phyloP scores from a whole-genome alignment of 2,888 invertebrate species.

The Pedicia rivosa region DNA sequence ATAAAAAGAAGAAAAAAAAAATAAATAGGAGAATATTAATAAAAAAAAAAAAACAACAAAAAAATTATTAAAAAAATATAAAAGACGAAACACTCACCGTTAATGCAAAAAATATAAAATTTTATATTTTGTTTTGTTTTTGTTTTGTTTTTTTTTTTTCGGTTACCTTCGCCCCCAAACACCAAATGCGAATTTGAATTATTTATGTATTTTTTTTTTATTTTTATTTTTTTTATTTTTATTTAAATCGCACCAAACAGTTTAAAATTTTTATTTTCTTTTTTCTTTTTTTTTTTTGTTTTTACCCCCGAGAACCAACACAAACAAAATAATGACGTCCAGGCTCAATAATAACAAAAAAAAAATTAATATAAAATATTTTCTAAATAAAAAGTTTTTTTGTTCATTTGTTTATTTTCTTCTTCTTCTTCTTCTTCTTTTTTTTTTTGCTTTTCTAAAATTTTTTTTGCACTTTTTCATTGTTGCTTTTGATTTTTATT shows the following conservation, averaged over 20 bases:
- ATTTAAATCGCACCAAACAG: too few species aligned
- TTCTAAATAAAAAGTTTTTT: too few species aligned
- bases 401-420: too few species aligned
- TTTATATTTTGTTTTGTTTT: background rate
- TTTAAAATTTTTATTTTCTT: constrained; percentile 2
- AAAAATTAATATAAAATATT: constrained; percentile 1
- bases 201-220: constrained; percentile 1
- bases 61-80: constrained; percentile 5
- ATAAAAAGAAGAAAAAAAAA: too few species aligned
- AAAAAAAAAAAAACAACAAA: background rate
- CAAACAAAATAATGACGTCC: constrained; percentile 5
- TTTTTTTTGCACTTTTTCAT: too few species aligned
- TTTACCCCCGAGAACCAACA: constrained; percentile 7
- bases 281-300: background rate
- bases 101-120: constrained; percentile 3
- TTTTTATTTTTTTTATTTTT: too few species aligned
- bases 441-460: too few species aligned
- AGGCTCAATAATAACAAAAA: constrained; percentile 1
- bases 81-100: constrained; percentile 9
- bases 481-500: too few species aligned
- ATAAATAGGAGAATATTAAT: constrained; percentile 2
- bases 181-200: constrained; percentile 4
- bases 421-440: too few species aligned
- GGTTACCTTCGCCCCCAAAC: constrained; percentile 8
- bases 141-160: too few species aligned